These are phyloP conservation scores for Plusia festucae DNA, from an alignment of 2,888 invertebrate species.

Conservation along the genomic window DNA sequence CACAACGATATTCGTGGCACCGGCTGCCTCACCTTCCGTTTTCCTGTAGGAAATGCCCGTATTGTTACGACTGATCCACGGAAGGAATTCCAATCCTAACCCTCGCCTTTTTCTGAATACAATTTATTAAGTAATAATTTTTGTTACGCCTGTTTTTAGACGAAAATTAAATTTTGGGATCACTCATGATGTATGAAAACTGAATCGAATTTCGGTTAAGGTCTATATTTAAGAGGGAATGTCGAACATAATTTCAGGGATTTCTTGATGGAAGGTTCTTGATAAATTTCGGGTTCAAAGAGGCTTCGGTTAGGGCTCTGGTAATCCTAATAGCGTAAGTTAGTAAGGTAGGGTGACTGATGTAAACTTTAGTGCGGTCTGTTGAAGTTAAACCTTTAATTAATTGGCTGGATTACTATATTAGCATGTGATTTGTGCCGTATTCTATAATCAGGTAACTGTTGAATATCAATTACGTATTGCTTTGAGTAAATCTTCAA, in stretches of 20 bases:
- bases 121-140: constrained; percentile 63
- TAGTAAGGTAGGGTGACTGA: constrained; percentile 38
- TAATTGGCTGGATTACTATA: constrained; percentile 45
- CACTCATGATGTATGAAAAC: constrained; percentile 47
- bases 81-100: constrained; percentile 55
- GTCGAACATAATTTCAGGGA: constrained; percentile 44
- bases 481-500: not conserved
- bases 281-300: constrained; percentile 46
- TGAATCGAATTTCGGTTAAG: constrained; percentile 45
- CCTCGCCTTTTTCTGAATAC: constrained; percentile 56
- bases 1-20: constrained; percentile 64
- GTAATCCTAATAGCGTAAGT: constrained; percentile 52
- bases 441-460: constrained; percentile 18
- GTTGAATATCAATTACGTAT: not conserved
- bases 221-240: constrained; percentile 32
- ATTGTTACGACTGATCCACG: constrained; percentile 65
- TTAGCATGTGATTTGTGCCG: constrained; percentile 31
- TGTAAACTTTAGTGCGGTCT: constrained; percentile 40
- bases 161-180: constrained; percentile 47
- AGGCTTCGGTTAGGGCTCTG: constrained; percentile 20
- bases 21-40: constrained; percentile 67
- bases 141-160: constrained; percentile 47
- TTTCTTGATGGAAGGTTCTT: constrained; percentile 39
- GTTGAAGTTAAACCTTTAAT: constrained; percentile 42
- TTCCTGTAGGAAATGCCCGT: constrained; percentile 63